Evolutionary conservation across 2,888 invertebrate species (phyloP), one percentile per base, ranked within the genome.

Genomic region (Tetranychus truncatus): DNA sequence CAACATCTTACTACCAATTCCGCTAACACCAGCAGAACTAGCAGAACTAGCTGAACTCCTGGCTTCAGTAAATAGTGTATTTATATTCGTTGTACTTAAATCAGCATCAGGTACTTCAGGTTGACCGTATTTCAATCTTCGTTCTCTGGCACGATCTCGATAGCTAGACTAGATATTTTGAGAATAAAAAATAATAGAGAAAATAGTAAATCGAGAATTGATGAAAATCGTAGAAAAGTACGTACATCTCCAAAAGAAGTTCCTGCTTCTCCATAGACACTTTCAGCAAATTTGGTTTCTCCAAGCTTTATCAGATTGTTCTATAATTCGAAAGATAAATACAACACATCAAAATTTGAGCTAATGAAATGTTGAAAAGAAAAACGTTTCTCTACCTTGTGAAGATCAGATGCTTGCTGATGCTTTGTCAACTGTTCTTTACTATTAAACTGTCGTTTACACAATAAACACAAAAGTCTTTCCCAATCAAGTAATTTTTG

Each of bases 121-220:
- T 82, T 91, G 91, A 0, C 95, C 95, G 81, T 92, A 96, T 82
- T 95, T 95, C 80, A 91, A 87, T 74, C 99, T 84, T 65, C 99
- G 86, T 81, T 99, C 99, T 80, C 95, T 95, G 1, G 99, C 99
- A 69, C 99, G 86, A 83, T 99, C 99, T 76, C 97, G 87, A 82
- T 99, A 99, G 79, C 84, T 80, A 9, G 78, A 69, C 77, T 79
- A 72, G 34, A 74, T 74, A 66, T 46, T 20, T 15, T 15, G 55
- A 15, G 15, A 15, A 55, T 55, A 2, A 1, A 55, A 71, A 18
- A 15, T 9, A 69, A 45, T 11, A 5, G 46, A 72, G 46, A 44
- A 24, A 20, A 75, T n/a, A 34, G 9, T 55, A 73, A 21, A 73
- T 34, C 24, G 18, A 75, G 24, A 74, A 44, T 24, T 34, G 46